Evolutionary conservation across 2,797 vertebrate species (phyloP), one percentile per base, ranked within the genome.

Genomic region (Darevskia mixta): DNA sequence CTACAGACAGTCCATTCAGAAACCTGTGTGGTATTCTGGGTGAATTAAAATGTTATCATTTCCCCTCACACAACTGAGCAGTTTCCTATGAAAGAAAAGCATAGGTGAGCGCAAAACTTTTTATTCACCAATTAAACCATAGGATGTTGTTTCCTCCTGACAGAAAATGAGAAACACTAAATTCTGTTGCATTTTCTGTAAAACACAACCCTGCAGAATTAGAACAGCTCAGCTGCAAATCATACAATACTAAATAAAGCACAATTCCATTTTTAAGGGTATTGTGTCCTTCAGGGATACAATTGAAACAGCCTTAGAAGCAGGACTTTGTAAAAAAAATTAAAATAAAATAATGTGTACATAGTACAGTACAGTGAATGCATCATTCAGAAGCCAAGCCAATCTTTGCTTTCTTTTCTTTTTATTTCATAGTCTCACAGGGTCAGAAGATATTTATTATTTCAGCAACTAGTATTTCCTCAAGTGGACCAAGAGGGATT

Each of bases 281-380:
- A 55, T 25, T 55, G n/a, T 88, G 83, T 77, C 32, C 61, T 78
- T 77, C 64, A 38, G 81, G 73, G 43, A 83, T 69, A 69, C 15
- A 83, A 88, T 78, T 49, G 58, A 45, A 69, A 18, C 0, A 15
- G 27, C 1, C 29, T 55, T 29, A 55, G 27, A 79, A 32, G 15
- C 15, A n/a, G 43, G 6, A 38, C 82, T 78, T 83, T 83, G 32
- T 32, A 78, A 73, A 45, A 49, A 49, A 13, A 49, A 49, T 49
- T 11, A 49, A 11, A 49, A 49, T 11, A 49, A 49, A 69, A 77
- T 41, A 69, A 83, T 72, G 32, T 20, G 78, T 32, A 41, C 29
- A 32, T 72, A 71, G 66, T 78, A 82, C 72, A 82, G n/a, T 76
- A 82, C 72, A 82, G n/a, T 82, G 79, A 64, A 66, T 77, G n/a